Percentiles rank a stretch among this genome's conserved stretches.
These are phyloP conservation scores for Pteria penguin DNA, from an alignment of 2,888 invertebrate species.

Conservation along the genomic window DNA sequence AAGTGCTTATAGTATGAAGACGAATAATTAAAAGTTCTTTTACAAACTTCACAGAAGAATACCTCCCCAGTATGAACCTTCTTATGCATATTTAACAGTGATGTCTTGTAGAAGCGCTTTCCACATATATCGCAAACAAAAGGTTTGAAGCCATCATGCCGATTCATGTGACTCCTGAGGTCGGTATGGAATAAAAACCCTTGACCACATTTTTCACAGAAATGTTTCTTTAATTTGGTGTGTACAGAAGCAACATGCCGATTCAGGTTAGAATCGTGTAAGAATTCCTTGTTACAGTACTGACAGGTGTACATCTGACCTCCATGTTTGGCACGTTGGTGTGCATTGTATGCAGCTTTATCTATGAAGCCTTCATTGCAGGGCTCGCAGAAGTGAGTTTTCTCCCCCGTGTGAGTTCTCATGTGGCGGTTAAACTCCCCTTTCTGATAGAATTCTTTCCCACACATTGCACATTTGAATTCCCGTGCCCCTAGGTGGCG, in stretches of 20 bases:
- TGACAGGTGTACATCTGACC: conserved; percentile 39
- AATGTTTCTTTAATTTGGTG: conserved; percentile 30
- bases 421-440: conserved; percentile 36
- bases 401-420: conserved; percentile 30
- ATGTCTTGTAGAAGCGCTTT: conserved; percentile 51
- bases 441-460: conserved; percentile 25
- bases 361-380: conserved; percentile 28
- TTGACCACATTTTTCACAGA: conserved; percentile 31
- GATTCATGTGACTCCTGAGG: conserved; percentile 44
- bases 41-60: conserved; percentile 37
- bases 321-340: conserved; percentile 13
- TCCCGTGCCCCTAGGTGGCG: conserved; percentile 42
- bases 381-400: conserved; percentile 18
- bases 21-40: conserved; percentile 39
- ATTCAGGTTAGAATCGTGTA: conserved; percentile 45
- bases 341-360: neutral
- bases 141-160: conserved; percentile 40
- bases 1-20: conserved; percentile 31
- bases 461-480: conserved; percentile 35
- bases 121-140: conserved; percentile 54
- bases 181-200: conserved; percentile 34
- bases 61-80: conserved; percentile 50
- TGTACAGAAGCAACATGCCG: conserved; percentile 48
- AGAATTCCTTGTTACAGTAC: conserved; percentile 52
- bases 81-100: conserved; percentile 51